phyloP scores from a whole-genome alignment of 2,888 invertebrate species.

The Brenthis ino region DNA sequence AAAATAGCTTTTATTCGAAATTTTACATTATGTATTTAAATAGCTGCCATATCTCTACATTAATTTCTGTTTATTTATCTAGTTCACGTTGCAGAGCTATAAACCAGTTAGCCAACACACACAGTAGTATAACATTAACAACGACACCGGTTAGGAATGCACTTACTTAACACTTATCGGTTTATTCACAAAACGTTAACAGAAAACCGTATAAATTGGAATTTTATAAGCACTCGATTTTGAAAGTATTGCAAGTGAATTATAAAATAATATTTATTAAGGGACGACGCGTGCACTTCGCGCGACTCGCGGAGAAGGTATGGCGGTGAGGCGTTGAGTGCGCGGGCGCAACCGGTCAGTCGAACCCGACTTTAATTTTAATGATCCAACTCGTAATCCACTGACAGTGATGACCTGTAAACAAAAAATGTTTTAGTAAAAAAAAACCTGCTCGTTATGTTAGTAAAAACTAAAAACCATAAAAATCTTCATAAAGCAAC shows the following conservation, averaged over 20 bases:
- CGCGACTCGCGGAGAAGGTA: constrained; percentile 59
- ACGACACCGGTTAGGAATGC: constrained; percentile 81
- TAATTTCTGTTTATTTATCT: constrained; percentile 44
- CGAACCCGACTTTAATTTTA: constrained; percentile 63
- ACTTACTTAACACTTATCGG: constrained; percentile 54
- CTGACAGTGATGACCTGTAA: constrained; percentile 43
- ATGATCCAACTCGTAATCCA: constrained; percentile 49
- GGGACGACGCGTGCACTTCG: constrained; percentile 47
- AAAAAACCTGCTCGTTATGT: neutral
- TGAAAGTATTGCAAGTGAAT: constrained; percentile 46
- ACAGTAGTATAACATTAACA: constrained; percentile 73
- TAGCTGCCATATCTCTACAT: constrained; percentile 38
- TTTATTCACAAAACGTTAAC: constrained; percentile 55
- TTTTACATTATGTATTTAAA: constrained; percentile 51
- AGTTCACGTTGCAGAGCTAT: constrained; percentile 47
- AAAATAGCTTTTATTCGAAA: constrained; percentile 45
- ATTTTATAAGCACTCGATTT: constrained; percentile 50
- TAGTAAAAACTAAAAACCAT: neutral
- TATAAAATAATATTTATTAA: constrained; percentile 46
- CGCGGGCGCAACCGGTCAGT: constrained; percentile 54
- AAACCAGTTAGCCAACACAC: constrained; percentile 67
- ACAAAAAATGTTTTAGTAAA: constrained; percentile 32
- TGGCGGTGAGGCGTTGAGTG: constrained; percentile 38
- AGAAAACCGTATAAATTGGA: constrained; percentile 47
- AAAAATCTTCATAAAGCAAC: neutral